Conservation (phyloP, 2,797 vertebrate genomes). For the Tenualosa ilisha region DNA sequence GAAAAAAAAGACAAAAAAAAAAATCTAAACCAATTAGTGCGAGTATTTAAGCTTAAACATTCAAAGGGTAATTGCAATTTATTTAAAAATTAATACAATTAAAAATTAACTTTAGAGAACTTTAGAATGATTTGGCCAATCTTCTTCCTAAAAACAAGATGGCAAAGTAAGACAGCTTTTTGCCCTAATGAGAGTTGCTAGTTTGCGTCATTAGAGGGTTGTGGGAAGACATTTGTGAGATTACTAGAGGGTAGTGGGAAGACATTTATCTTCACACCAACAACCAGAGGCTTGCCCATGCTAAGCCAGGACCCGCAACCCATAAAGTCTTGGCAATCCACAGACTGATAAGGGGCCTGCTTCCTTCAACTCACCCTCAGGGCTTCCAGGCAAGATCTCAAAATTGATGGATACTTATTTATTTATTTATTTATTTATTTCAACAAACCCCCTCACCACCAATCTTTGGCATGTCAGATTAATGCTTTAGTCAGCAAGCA, state of each 20-base stretch:
- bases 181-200: slow-evolving; percentile 32
- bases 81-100: not conserved
- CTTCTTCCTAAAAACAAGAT: not conserved
- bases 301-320: slow-evolving; percentile 49
- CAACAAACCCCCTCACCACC: slow-evolving; percentile 15
- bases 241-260: slow-evolving; percentile 39
- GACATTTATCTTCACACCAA: slow-evolving; percentile 64
- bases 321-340: slow-evolving; percentile 52
- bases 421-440: slow-evolving; percentile 32
- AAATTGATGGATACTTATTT: slow-evolving; percentile 62
- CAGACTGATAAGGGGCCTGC: slow-evolving; percentile 55
- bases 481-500: slow-evolving; percentile 59
- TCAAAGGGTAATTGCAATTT: not conserved
- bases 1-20: too few relatives aligned
- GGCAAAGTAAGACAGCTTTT: not conserved
- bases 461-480: slow-evolving; percentile 59
- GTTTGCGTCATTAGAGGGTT: slow-evolving; percentile 46
- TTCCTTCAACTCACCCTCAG: slow-evolving; percentile 35
- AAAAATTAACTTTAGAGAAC: too few relatives aligned
- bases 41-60: not conserved
- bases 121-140: not conserved
- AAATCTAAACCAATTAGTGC: not conserved
- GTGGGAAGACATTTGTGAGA: slow-evolving; percentile 54
- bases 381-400: slow-evolving; percentile 44
- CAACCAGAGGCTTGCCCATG: slow-evolving; percentile 63